Evolutionary conservation across 2,888 invertebrate species (phyloP), one percentile per base, ranked within the genome.

Genomic region (Heliconius cydno): DNA sequence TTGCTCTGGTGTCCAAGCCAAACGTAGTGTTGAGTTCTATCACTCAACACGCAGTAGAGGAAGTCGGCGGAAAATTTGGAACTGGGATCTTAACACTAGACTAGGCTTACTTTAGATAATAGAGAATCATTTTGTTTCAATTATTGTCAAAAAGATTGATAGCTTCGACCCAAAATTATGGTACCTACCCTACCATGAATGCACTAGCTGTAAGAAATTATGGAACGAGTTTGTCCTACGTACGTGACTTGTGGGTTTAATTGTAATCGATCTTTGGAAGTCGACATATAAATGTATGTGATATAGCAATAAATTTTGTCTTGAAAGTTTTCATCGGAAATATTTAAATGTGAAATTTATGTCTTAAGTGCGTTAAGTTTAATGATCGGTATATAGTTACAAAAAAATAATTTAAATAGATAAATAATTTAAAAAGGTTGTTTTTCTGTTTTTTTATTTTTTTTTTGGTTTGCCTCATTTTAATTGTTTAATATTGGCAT

Each of bases 81-180:
- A 28, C 28, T 28, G 28, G 28, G 28, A 22, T 52, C 3, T 52
- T 22, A 52, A 52, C 52, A 52, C 22, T 52, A 28, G 28, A 28
- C 28, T 28, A 28, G 28, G 28, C 28, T 9, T 38, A 38, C 15
- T 13, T 1, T 52, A 52, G 19, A 19, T 5, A 19, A 19, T 52
- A 52, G 52, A 6, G 19, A 52, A 22, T 52, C 7, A 52, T 52
- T 19, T 19, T 52, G 2, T 52, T 52, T 19, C 6, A 52, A 7
- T 52, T 7, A 80, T 80, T 77, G 79, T 78, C 80, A 78, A 76
- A 28, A 30, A 73, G 60, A 75, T 30, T 68, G 78, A 79, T 75
- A 25, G 57, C 79, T 80, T 63, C 22, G 79, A 79, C 34, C 38
- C 63, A 67, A 60, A 74, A n/a, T 67, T 67, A 34, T 34, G 67